Conservation (phyloP, 1,140 invertebrate genomes). For the Hermatobates lingyangjiaoensis region DNA sequence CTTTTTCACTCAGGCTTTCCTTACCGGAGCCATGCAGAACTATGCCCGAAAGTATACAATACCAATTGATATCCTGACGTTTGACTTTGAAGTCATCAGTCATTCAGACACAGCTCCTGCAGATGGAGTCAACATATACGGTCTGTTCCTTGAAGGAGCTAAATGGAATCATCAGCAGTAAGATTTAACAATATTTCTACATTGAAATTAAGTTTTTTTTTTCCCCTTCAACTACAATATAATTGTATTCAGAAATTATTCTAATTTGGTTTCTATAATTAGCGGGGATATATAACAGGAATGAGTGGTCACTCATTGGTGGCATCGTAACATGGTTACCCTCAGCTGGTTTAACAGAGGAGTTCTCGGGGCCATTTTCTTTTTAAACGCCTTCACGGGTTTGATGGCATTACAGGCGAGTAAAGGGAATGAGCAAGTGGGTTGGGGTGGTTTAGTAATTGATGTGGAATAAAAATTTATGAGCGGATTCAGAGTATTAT, state of each 20-base stretch:
- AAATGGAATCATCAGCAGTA: conserved; percentile 46
- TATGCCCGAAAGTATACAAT: conserved; percentile 71
- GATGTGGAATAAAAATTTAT: no score
- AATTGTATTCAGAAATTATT: neutral
- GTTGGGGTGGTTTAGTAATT: no score
- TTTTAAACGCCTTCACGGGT: no score
- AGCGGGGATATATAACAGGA: neutral
- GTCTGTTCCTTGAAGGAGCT: conserved; percentile 67
- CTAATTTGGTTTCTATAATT: neutral
- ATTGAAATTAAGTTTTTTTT: neutral
- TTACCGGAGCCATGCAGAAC: conserved; percentile 83
- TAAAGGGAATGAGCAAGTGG: no score
- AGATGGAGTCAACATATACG: conserved; percentile 65
- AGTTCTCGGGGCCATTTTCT: no score
- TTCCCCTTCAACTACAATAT: neutral
- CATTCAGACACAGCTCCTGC: conserved; percentile 27
- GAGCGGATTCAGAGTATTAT: no score
- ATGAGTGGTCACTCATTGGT: conserved; percentile 1
- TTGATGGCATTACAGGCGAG: no score
- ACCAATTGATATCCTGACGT: conserved; percentile 69
- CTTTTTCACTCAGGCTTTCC: conserved; percentile 83
- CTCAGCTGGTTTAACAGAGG: neutral
- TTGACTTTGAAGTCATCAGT: conserved; percentile 50
- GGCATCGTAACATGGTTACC: neutral
- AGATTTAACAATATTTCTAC: conserved; percentile 9